These are phyloP conservation scores for Amphiura filiformis DNA, from an alignment of 35 echinoderm and acorn worm species.

Conservation along the genomic window DNA sequence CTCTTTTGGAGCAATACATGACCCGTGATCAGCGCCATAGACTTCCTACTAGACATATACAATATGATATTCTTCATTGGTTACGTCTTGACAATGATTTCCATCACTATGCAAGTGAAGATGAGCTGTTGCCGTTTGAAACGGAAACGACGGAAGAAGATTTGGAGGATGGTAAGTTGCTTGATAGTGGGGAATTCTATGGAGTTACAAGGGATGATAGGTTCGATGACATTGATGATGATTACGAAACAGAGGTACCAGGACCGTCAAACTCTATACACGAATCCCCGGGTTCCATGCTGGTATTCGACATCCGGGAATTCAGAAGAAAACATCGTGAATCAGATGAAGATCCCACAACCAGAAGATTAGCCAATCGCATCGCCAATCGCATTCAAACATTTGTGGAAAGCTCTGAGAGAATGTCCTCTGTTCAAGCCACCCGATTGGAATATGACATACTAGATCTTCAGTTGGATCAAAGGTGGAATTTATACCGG, in stretches of 20 bases:
- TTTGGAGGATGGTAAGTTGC: too few relatives aligned
- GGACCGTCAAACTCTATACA: too few relatives aligned
- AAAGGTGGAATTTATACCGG: constrained; percentile 78
- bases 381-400: neutral
- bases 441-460: neutral
- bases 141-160: too few relatives aligned
- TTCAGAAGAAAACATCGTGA: neutral
- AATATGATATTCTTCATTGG: neutral
- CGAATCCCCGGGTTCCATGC: neutral
- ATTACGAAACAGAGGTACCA: too few relatives aligned
- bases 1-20: constrained; percentile 14
- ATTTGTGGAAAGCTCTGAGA: neutral
- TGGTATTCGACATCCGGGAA: neutral
- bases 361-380: neutral
- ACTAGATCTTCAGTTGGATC: constrained; percentile 15
- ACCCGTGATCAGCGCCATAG: neutral
- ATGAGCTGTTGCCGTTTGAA: too few relatives aligned
- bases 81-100: neutral
- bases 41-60: neutral
- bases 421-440: neutral
- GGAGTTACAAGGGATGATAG: too few relatives aligned
- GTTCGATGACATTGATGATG: too few relatives aligned
- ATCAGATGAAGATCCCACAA: neutral
- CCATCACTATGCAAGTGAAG: neutral
- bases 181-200: too few relatives aligned